These are phyloP conservation scores for Iselma pallidipennis DNA, from an alignment of 2,888 invertebrate genomes.

Conservation along the genomic window DNA sequence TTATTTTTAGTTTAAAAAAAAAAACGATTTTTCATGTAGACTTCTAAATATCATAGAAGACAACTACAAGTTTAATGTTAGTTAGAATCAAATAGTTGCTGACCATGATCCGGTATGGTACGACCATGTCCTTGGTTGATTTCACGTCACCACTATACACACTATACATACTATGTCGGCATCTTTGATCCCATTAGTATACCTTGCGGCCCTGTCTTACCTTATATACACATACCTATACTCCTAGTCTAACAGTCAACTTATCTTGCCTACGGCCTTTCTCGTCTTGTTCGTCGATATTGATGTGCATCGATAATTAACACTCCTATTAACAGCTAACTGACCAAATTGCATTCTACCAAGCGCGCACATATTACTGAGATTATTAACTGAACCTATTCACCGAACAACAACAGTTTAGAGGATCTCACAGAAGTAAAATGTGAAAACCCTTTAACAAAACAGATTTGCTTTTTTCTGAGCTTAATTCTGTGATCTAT, in stretches of 20 bases:
- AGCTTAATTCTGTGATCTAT: no score
- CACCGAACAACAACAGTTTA: no score
- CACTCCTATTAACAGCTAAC: conserved; percentile 22
- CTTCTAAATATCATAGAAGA: neutral
- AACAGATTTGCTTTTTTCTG: no score
- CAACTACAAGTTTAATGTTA: neutral
- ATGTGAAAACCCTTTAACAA: no score
- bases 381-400: no score
- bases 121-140: conserved; percentile 16
- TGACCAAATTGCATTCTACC: neutral
- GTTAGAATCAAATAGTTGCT: conserved; percentile 1
- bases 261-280: neutral
- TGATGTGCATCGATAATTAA: conserved; percentile 22
- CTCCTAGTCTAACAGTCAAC: neutral
- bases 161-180: conserved; percentile 25
- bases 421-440: no score
- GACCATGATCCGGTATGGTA: neutral
- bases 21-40: neutral
- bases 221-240: no score
- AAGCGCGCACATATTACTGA: neutral
- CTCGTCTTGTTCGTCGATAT: neutral
- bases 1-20: no score
- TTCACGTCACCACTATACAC: conserved; percentile 19
- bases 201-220: conserved; percentile 15
- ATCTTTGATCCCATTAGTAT: conserved; percentile 33